Conservation (phyloP, 2,888 invertebrate genomes). For the Dynastes grantii region DNA sequence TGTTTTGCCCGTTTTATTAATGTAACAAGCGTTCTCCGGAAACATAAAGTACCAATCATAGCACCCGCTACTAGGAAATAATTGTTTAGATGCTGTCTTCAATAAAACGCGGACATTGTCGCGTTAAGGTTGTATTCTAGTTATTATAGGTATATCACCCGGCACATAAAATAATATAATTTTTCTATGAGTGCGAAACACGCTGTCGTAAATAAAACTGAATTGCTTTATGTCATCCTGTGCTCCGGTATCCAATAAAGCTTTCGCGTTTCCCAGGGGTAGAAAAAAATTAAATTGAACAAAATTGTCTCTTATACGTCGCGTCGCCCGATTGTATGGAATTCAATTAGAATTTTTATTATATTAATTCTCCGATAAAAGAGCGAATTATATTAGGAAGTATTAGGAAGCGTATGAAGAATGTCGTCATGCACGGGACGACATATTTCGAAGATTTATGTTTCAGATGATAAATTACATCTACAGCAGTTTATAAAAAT, state of each 20-base stretch:
- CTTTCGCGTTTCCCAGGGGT: constrained; percentile 4
- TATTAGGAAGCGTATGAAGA: not conserved
- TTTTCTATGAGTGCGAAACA: constrained; percentile 44
- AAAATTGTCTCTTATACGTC: constrained; percentile 46
- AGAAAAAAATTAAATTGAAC: constrained; percentile 48
- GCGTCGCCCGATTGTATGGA: constrained; percentile 24
- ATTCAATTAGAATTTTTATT: constrained; percentile 46
- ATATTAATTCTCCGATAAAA: constrained; percentile 38
- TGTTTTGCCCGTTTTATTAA: no score
- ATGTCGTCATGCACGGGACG: constrained; percentile 4
- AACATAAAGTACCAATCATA: no score
- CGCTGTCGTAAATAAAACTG: constrained; percentile 39
- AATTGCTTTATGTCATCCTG: constrained; percentile 43
- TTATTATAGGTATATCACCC: constrained; percentile 28
- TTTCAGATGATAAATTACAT: not conserved
- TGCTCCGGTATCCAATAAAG: constrained; percentile 37
- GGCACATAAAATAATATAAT: constrained; percentile 42
- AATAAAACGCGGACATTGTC: not conserved
- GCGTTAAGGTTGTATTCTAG: constrained; percentile 9
- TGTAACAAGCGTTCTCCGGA: no score
- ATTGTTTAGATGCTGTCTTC: not conserved
- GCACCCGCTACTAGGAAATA: no score
- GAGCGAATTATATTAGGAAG: constrained; percentile 32
- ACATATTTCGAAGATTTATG: not conserved
- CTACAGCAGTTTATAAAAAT: no score